Evolutionary conservation across 2,888 invertebrate genomes (phyloP).

Genomic region (Sarcophaga subvicina): DNA sequence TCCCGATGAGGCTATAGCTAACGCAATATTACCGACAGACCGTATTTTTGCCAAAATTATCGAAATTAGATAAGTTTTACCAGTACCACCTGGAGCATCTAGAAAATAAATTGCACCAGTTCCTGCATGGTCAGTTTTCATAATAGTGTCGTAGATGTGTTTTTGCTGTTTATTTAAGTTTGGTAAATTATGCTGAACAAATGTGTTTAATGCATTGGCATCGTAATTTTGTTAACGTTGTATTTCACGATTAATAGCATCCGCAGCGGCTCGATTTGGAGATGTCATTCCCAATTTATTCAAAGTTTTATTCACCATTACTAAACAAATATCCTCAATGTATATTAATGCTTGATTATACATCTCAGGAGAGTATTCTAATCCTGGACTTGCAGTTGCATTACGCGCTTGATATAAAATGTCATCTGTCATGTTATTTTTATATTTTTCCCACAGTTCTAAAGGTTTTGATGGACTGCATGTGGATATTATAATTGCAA

Average conservation of each 20-base stretch:
- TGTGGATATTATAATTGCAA: slow-evolving; percentile 59
- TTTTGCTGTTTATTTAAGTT: slow-evolving; percentile 10
- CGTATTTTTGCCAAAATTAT: slow-evolving; percentile 53
- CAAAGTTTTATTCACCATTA: slow-evolving; percentile 5
- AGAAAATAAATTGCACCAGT: slow-evolving; percentile 53
- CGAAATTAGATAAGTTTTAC: slow-evolving; percentile 58
- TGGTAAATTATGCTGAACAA: slow-evolving; percentile 1
- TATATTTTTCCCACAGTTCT: slow-evolving; percentile 44
- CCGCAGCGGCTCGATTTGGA: not conserved
- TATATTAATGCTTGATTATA: slow-evolving; percentile 9
- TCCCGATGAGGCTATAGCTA: slow-evolving; percentile 69
- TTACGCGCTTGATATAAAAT: slow-evolving; percentile 48
- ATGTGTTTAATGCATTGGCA: not conserved
- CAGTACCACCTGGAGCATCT: slow-evolving; percentile 49
- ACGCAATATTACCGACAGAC: slow-evolving; percentile 56
- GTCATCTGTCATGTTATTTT: slow-evolving; percentile 37
- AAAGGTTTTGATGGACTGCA: slow-evolving; percentile 64
- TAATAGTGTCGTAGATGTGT: slow-evolving; percentile 61
- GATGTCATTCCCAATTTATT: not conserved
- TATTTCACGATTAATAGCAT: not conserved
- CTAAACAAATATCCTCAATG: slow-evolving; percentile 10
- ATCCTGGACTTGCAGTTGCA: slow-evolving; percentile 5
- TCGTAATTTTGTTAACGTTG: not conserved
- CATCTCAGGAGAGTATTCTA: not conserved
- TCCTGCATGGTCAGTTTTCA: slow-evolving; percentile 17